Evolutionary conservation across 2,797 vertebrate species (phyloP).

Genomic region (Parauchenoglanis punctatus): DNA sequence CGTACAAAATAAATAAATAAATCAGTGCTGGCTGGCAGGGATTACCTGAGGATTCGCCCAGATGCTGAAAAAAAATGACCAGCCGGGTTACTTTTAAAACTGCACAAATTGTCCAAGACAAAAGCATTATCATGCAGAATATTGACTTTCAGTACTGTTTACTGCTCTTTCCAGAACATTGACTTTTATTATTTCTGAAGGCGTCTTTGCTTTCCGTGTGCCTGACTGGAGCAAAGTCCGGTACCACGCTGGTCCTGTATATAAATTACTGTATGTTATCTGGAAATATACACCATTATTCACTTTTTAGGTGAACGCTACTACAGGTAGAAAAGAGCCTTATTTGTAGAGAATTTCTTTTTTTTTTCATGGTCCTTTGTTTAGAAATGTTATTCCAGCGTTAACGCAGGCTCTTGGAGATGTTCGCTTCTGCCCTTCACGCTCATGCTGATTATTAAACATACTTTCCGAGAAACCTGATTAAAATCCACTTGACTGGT

Average conservation of each 20-base stretch:
- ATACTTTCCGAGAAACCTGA: neutral
- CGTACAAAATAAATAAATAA: neutral
- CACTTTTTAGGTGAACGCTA: neutral
- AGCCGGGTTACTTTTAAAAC: neutral
- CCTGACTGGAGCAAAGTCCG: neutral
- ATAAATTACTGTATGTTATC: too few species aligned
- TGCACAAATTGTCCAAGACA: neutral
- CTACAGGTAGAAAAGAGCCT: neutral
- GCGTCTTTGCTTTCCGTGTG: neutral
- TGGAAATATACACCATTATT: neutral
- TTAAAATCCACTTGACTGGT: conserved; percentile 27
- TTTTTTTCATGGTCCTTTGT: neutral
- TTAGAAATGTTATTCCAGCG: neutral
- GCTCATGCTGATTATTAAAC: conserved; percentile 22
- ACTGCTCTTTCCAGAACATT: neutral
- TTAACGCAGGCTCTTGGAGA: neutral
- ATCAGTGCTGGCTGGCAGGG: neutral
- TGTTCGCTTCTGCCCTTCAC: conserved; percentile 6
- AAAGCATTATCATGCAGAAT: too few species aligned
- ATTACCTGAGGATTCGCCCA: neutral
- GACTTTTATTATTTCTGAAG: neutral
- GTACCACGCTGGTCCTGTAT: neutral
- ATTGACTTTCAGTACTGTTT: neutral
- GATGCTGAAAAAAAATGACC: neutral
- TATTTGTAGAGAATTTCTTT: neutral